A percentile compares a stretch with the other conserved stretches of the same genome.
These are phyloP conservation scores for Enteromius treurensis DNA, from an alignment of 2,797 vertebrate species.

Conservation along the genomic window DNA sequence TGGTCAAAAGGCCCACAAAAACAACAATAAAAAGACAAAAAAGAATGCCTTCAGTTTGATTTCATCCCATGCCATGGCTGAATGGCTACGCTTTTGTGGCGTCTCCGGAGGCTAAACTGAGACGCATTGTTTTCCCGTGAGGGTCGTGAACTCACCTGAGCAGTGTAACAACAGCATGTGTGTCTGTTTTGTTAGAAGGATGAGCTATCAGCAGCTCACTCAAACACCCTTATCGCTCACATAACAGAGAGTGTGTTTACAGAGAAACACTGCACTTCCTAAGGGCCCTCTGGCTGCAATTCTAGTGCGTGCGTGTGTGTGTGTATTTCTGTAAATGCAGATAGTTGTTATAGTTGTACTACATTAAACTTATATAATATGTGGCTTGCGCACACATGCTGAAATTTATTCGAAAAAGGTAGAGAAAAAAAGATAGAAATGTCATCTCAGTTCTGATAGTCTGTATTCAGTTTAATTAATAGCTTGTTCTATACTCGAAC, in stretches of 20 bases:
- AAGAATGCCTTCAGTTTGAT: conserved; percentile 24
- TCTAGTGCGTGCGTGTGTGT: neutral
- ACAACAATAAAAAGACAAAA: conserved; percentile 11
- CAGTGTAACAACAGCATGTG: conserved; percentile 32
- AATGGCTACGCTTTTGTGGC: conserved; percentile 23
- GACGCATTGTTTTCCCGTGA: conserved; percentile 39
- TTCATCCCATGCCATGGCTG: conserved; percentile 30
- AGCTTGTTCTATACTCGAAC: conserved; percentile 22
- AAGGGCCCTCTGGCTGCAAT: conserved; percentile 32
- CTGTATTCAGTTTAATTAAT: conserved; percentile 7
- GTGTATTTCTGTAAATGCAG: neutral
- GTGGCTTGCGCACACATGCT: neutral
- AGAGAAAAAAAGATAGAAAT: neutral
- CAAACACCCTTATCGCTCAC: conserved; percentile 50
- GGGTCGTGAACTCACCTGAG: conserved; percentile 47
- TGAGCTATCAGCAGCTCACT: conserved; percentile 49
- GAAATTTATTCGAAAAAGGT: neutral
- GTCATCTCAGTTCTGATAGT: neutral
- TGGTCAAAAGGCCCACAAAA: neutral
- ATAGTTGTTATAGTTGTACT: neutral
- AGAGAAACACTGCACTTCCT: conserved; percentile 56
- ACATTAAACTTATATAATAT: neutral
- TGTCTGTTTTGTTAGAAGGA: conserved; percentile 48
- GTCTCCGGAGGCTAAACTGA: conserved; percentile 43
- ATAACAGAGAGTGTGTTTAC: conserved; percentile 50